Evolutionary conservation across 2,113 vertebrate species (phyloP).

Genomic region (Eublepharis macularius): DNA sequence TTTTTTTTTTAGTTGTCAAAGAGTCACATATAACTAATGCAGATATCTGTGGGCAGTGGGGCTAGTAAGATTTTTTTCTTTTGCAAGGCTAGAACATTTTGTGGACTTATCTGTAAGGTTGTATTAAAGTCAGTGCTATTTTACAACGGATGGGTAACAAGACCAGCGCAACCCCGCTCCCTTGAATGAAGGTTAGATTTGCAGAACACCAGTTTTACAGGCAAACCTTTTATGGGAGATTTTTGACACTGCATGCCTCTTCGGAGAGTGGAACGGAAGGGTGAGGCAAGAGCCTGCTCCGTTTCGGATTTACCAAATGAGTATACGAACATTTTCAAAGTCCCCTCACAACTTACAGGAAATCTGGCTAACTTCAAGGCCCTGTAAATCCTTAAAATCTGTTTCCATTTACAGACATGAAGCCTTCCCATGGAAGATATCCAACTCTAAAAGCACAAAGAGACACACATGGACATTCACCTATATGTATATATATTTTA

Average conservation of each 20-base stretch:
- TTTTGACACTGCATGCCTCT: background rate
- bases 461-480: background rate
- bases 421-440: slow-evolving; percentile 51
- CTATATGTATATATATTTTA: background rate
- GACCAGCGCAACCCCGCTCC: no score
- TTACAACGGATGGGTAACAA: no score
- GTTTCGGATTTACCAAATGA: background rate
- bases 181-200: background rate
- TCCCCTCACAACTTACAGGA: slow-evolving; percentile 24
- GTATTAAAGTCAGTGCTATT: background rate
- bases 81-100: background rate
- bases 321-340: slow-evolving; percentile 6
- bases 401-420: slow-evolving; percentile 66
- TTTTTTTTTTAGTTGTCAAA: no score
- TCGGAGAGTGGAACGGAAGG: background rate
- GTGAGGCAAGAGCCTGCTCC: background rate
- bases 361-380: slow-evolving; percentile 35
- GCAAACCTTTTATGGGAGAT: background rate
- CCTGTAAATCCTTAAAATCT: slow-evolving; percentile 66
- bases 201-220: background rate
- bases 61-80: background rate
- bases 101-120: no score
- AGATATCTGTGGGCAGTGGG: background rate
- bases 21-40: no score
- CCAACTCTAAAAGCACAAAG: background rate